Conservation (phyloP, 2,113 vertebrate species). For the Oncorhynchus mykiss region DNA sequence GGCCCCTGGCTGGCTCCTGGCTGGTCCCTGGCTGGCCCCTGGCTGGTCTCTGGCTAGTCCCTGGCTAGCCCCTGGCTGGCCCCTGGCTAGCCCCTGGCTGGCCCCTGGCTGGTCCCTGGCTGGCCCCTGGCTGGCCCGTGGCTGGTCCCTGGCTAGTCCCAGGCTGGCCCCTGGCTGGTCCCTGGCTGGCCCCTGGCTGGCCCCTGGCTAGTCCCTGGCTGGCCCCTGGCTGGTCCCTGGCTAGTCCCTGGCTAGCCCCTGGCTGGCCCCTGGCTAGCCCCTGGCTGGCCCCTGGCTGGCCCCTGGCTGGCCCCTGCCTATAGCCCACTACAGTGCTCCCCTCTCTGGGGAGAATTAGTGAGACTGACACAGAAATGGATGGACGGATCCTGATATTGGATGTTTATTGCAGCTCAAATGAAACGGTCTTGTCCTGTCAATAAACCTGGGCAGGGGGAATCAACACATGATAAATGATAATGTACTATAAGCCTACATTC, state of each 20-base stretch:
- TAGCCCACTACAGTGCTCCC: constrained; percentile 9
- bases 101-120: too few species aligned
- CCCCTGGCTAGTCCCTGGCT: not conserved
- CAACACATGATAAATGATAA: constrained; percentile 50
- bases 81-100: constrained; percentile 6
- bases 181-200: not conserved
- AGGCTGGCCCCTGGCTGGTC: not conserved
- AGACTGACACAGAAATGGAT: constrained; percentile 60
- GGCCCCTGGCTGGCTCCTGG: constrained; percentile 17
- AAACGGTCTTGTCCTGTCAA: constrained; percentile 46
- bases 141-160: constrained; percentile 10
- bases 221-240: not conserved
- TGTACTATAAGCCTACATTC: constrained; percentile 42
- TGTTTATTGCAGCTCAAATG: constrained; percentile 62
- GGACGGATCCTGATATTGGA: constrained; percentile 35
- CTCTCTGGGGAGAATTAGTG: constrained; percentile 61
- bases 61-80: constrained; percentile 3
- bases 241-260: constrained; percentile 7
- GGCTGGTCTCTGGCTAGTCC: too few species aligned
- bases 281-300: constrained; percentile 11
- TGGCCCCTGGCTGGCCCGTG: constrained; percentile 11
- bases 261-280: not conserved
- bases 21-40: too few species aligned
- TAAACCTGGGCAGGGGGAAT: constrained; percentile 17
- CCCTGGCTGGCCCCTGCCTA: not conserved